Percentiles rank a stretch among this genome's conserved stretches.
These are phyloP conservation scores for Nyleta sp. DNA, from an alignment of 2,888 invertebrate species.

Conservation along the genomic window DNA sequence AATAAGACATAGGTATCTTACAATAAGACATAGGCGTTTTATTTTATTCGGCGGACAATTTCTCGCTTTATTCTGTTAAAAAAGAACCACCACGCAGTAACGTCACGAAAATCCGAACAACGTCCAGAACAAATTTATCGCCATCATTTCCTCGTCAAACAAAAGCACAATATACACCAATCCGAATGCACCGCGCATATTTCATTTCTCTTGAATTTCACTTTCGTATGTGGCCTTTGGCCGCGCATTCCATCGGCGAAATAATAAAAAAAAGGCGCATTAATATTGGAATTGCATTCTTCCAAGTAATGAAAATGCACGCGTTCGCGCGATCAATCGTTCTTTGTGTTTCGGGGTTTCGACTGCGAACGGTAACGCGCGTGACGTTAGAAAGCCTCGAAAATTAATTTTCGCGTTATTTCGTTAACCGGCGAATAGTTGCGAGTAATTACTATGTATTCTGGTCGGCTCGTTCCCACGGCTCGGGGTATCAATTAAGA, in stretches of 20 bases:
- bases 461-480: conserved; percentile 51
- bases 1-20: too few species aligned
- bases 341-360: conserved; percentile 19
- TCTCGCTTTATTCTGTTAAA: too few species aligned
- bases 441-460: conserved; percentile 49
- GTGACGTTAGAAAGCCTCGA: neutral
- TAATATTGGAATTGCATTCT: conserved; percentile 29
- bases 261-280: conserved; percentile 11
- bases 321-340: conserved; percentile 7
- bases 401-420: conserved; percentile 42
- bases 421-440: too few species aligned
- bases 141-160: too few species aligned
- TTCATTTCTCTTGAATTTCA: conserved; percentile 42
- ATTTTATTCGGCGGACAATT: too few species aligned
- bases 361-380: neutral
- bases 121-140: too few species aligned
- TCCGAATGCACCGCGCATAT: neutral
- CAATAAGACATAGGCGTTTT: too few species aligned
- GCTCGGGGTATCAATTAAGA: conserved; percentile 41
- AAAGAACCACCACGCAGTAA: too few species aligned
- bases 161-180: neutral
- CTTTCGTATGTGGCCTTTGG: conserved; percentile 45
- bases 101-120: too few species aligned
- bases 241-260: conserved; percentile 35
- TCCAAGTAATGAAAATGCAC: conserved; percentile 24